Conservation (phyloP, 2,797 vertebrate species). For the Malurus splendens region DNA sequence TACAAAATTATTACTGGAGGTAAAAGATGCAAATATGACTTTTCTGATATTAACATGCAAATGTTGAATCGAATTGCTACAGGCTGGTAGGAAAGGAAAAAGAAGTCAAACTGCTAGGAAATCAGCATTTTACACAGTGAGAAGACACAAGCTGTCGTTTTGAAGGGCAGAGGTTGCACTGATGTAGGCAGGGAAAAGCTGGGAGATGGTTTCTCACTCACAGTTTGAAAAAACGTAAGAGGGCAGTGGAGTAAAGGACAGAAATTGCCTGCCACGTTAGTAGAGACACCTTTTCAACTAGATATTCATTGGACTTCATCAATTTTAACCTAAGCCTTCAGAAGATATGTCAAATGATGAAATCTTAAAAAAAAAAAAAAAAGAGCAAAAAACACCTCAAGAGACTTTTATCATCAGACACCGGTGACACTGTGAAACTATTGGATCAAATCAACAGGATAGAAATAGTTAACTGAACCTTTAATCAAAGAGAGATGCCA, state of each 20-base stretch:
- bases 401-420: not conserved
- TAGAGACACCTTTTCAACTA: not conserved
- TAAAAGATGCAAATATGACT: slow-evolving; percentile 9
- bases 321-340: not conserved
- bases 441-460: not conserved
- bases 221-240: not conserved
- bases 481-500: not conserved
- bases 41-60: not conserved
- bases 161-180: not conserved
- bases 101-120: not conserved
- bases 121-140: not conserved
- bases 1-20: not conserved
- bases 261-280: not conserved
- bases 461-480: not conserved
- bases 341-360: not conserved
- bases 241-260: not conserved
- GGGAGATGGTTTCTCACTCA: not conserved
- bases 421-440: not conserved
- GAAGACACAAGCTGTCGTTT: not conserved
- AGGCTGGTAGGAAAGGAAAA: not conserved
- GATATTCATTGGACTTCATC: not conserved
- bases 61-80: not conserved
- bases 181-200: not conserved
- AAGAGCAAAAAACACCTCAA: not conserved
- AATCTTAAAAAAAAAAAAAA: not conserved